A percentile compares a stretch with the other conserved stretches of the same genome.
phyloP scores from a whole-genome alignment of 2,888 invertebrate species.

The Tridacna gigas region DNA sequence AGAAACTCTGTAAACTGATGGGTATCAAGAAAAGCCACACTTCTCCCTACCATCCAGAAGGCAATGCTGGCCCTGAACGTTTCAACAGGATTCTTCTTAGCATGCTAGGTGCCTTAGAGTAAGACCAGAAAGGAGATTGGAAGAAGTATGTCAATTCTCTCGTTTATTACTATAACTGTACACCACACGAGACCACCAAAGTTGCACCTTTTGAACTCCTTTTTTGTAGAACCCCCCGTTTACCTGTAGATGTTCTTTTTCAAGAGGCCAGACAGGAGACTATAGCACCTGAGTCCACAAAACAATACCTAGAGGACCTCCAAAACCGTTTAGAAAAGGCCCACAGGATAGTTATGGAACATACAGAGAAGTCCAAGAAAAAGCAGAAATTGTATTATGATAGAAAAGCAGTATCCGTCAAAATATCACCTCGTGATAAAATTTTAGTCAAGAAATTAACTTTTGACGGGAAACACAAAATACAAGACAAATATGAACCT shows the following conservation, averaged over 20 bases:
- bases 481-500: no score
- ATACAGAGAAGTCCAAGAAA: not conserved
- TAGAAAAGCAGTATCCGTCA: not conserved
- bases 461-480: conserved; percentile 22
- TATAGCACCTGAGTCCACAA: conserved; percentile 1
- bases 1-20: not conserved
- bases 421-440: conserved; percentile 3
- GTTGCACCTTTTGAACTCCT: no score
- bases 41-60: conserved; percentile 1
- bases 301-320: conserved; percentile 26
- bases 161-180: no score
- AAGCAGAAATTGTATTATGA: conserved; percentile 14
- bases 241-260: no score
- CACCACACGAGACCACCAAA: no score
- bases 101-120: no score
- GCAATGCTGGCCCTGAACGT: not conserved
- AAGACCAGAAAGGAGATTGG: no score
- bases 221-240: no score
- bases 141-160: no score
- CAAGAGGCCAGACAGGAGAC: no score
- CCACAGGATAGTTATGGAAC: conserved; percentile 1
- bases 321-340: conserved; percentile 2
- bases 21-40: not conserved
- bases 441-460: conserved; percentile 1
- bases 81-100: no score